Evolutionary conservation across 1,140 invertebrate species (phyloP).

Genomic region (Holcopasites calliopsidis): DNA sequence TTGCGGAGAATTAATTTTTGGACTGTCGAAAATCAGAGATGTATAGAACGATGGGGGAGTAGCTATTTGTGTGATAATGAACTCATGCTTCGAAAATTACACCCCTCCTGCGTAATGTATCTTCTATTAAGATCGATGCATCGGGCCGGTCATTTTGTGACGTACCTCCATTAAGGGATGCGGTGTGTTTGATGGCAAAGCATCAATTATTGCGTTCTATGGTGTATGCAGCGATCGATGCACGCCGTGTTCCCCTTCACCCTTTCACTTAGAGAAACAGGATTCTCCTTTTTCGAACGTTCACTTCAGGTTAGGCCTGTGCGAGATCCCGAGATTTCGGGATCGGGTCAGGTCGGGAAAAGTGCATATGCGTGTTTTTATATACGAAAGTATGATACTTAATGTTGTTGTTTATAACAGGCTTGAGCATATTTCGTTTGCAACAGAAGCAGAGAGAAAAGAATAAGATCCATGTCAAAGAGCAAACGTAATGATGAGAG

Average conservation of each 20-base stretch:
- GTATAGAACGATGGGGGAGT: not conserved
- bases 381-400: no score
- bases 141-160: constrained; percentile 6
- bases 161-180: constrained; percentile 2
- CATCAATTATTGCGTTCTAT: constrained; percentile 3
- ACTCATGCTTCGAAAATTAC: not conserved
- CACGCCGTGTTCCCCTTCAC: not conserved
- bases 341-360: no score
- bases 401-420: no score
- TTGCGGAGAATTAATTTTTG: no score
- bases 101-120: constrained; percentile 6
- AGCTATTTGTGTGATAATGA: not conserved
- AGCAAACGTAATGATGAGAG: no score
- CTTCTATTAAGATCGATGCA: not conserved
- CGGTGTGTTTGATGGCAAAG: not conserved
- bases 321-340: no score
- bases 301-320: no score
- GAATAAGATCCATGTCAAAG: no score
- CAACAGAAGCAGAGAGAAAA: no score
- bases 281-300: not conserved
- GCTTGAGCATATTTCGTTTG: no score
- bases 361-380: no score
- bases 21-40: no score
- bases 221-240: not conserved
- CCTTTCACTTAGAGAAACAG: not conserved